Evolutionary conservation across 1,140 invertebrate genomes (phyloP).

Genomic region (Diabrotica undecimpunctata): DNA sequence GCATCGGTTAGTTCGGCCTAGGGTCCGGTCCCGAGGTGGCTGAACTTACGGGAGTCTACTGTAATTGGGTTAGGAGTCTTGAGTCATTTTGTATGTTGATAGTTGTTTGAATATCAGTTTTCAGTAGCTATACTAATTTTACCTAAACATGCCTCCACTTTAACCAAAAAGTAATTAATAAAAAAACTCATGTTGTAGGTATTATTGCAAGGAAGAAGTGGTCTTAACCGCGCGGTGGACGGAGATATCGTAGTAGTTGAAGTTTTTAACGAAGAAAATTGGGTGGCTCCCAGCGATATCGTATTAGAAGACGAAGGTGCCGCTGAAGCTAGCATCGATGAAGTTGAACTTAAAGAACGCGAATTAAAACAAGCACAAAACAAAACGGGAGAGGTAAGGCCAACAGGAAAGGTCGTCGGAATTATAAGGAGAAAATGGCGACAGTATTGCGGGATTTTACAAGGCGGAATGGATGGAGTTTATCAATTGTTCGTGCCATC

Average conservation of each 20-base stretch:
- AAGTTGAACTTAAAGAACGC: constrained; percentile 56
- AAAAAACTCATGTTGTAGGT: constrained; percentile 56
- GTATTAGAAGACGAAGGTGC: constrained; percentile 76
- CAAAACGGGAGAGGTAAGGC: constrained; percentile 55
- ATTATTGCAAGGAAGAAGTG: constrained; percentile 81
- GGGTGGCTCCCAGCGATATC: constrained; percentile 83
- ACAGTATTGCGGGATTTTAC: constrained; percentile 93
- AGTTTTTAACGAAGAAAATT: constrained; percentile 84
- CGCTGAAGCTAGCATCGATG: constrained; percentile 61
- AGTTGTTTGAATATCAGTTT: too few relatives aligned
- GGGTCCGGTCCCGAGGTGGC: too few relatives aligned
- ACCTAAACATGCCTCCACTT: too few relatives aligned
- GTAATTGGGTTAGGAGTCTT: too few relatives aligned
- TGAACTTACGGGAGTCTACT: too few relatives aligned
- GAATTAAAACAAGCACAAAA: constrained; percentile 43
- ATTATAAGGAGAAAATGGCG: constrained; percentile 96
- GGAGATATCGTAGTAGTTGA: constrained; percentile 93
- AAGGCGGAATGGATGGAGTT: constrained; percentile 66
- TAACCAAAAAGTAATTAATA: not conserved
- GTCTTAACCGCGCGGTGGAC: constrained; percentile 93
- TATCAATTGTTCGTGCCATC: constrained; percentile 86
- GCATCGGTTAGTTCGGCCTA: too few relatives aligned
- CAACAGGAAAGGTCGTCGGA: constrained; percentile 88
- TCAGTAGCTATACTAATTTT: too few relatives aligned
- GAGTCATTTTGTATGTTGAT: too few relatives aligned